A percentile compares a stretch with the other conserved stretches of the same genome.
phyloP scores from a whole-genome alignment of 1,140 invertebrate species.

The Aphaenogaster floridana region DNA sequence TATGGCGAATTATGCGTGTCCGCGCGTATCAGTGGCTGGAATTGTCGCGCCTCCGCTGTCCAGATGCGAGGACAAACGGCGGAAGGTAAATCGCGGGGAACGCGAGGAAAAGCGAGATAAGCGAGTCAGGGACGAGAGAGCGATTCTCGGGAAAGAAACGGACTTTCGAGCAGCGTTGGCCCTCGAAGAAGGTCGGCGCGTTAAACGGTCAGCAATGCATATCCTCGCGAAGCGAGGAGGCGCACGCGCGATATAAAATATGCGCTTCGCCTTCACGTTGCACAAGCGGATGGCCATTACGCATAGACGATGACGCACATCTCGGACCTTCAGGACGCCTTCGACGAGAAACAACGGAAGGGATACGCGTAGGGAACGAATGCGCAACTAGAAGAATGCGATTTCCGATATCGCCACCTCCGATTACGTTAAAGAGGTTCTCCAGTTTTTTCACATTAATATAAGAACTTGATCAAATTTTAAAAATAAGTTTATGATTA shows the following conservation, averaged over 20 bases:
- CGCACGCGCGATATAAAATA: constrained; percentile 49
- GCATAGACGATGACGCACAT: constrained; percentile 21
- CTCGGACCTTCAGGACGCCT: constrained; percentile 22
- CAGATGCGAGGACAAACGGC: neutral
- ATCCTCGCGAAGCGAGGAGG: constrained; percentile 31
- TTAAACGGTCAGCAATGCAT: constrained; percentile 51
- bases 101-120: constrained; percentile 12
- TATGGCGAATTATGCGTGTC: constrained; percentile 18
- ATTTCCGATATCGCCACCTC: neutral
- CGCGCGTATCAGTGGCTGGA: neutral
- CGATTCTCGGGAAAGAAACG: neutral
- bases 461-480: no score
- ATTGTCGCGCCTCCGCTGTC: constrained; percentile 10
- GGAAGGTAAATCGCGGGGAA: neutral
- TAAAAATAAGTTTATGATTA: no score
- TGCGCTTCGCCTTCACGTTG: constrained; percentile 53
- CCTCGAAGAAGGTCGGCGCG: constrained; percentile 46
- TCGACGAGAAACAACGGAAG: neutral
- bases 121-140: constrained; percentile 2
- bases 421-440: no score
- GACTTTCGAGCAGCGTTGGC: constrained; percentile 15
- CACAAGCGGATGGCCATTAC: constrained; percentile 53
- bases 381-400: neutral
- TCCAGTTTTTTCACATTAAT: no score
- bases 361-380: neutral